These are phyloP conservation scores for Allobates femoralis DNA, from an alignment of 2,797 vertebrate species.

Conservation along the genomic window DNA sequence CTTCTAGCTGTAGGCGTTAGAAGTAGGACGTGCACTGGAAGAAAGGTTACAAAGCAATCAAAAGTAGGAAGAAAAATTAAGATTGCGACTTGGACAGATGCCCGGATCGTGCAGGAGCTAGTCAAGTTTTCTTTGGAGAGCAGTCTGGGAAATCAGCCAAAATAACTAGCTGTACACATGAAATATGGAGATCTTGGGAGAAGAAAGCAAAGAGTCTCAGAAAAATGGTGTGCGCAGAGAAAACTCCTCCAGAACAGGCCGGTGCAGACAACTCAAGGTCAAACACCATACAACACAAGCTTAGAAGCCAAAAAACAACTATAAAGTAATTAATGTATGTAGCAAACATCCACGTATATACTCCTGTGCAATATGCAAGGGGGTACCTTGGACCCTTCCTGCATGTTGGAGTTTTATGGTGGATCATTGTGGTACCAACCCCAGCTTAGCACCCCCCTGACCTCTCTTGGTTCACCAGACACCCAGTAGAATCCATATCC, in stretches of 20 bases:
- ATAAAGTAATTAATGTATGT: neutral
- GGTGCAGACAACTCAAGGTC: neutral
- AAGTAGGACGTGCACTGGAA: neutral
- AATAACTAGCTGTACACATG: conserved; percentile 7
- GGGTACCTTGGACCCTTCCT: too few species aligned
- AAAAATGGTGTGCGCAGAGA: neutral
- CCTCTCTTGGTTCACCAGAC: too few species aligned
- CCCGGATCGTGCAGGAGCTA: conserved; percentile 47
- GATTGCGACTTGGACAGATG: conserved; percentile 16
- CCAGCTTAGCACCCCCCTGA: too few species aligned
- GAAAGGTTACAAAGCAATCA: conserved; percentile 21
- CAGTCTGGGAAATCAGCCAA: conserved; percentile 47
- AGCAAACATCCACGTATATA: neutral
- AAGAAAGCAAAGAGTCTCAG: conserved; percentile 6
- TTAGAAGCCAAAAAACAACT: neutral
- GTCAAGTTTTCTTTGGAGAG: conserved; percentile 50
- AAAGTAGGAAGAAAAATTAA: neutral
- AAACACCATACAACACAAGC: neutral
- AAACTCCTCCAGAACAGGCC: neutral
- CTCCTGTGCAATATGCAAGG: neutral
- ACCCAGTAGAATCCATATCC: too few species aligned
- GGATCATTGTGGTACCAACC: too few species aligned
- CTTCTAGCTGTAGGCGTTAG: neutral
- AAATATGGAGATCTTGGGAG: conserved; percentile 45
- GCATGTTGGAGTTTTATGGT: too few species aligned